A percentile compares a stretch with the other conserved stretches of the same genome.
Conservation (phyloP, 1,140 invertebrate species). For the Ceratina calcarata region DNA sequence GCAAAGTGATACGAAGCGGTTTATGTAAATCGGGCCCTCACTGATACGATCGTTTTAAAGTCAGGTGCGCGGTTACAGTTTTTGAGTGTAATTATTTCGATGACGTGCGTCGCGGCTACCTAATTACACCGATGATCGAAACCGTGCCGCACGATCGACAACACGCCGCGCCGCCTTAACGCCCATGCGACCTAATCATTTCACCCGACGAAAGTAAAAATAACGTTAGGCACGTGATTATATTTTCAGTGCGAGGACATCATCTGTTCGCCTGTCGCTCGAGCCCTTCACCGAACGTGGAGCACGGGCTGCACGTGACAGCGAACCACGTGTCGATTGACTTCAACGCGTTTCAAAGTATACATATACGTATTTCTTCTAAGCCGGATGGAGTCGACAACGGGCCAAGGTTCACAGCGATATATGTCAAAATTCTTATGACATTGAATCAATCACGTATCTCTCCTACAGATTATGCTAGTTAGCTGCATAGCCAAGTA, state of each 20-base stretch:
- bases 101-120: constrained; percentile 14
- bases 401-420: background rate
- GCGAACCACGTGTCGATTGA: constrained; percentile 56
- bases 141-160: background rate
- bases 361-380: constrained; percentile 9
- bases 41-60: constrained; percentile 34
- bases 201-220: constrained; percentile 29
- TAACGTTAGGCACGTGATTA: constrained; percentile 38
- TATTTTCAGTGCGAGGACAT: constrained; percentile 25
- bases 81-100: constrained; percentile 28
- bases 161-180: background rate
- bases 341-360: constrained; percentile 1
- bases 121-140: constrained; percentile 47
- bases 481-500: too few species aligned
- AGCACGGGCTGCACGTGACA: constrained; percentile 68
- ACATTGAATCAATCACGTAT: too few species aligned
- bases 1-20: constrained; percentile 44
- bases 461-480: too few species aligned
- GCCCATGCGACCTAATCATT: background rate
- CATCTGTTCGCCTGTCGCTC: constrained; percentile 50
- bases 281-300: constrained; percentile 70
- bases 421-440: too few species aligned
- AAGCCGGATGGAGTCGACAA: background rate
- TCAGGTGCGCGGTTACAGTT: constrained; percentile 25
- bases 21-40: constrained; percentile 35